Evolutionary conservation across 2,797 vertebrate genomes (phyloP), one percentile per base, ranked within the genome.

Genomic region (Leontocebus nigricollis): DNA sequence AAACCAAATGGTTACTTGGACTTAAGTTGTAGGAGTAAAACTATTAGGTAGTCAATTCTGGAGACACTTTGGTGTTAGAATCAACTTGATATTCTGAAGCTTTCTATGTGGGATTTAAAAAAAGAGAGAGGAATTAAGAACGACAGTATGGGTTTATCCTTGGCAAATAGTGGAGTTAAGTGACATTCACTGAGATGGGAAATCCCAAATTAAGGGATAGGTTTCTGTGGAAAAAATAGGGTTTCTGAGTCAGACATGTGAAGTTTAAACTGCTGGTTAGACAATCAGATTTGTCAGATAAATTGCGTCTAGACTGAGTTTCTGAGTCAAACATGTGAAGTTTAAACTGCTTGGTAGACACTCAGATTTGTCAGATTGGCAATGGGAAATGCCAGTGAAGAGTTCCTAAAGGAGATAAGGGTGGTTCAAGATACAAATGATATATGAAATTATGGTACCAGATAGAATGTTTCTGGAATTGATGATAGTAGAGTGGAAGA

Each of bases 61-160:
- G 36, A 85, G 13, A n/a, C 11, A 57, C 20, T 86, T 88, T 91
- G 46, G n/a, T 89, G 5, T 77, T 90, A 97, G 33, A 93, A 88
- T 85, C 5, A 22, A 44, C n/a, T 52, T 22, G 9, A 27, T 80
- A 17, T 11, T 73, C 3, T 46, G 8, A 84, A 72, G 1, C 12
- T 81, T 48, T 88, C 26, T 41, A 10, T 13, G 24, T 33, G 14
- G 4, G 7, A 27, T 81, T 7, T 5, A n/a, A 59, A 48, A 93
- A 52, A 7, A 19, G 20, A 92, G 17, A 26, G 22, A 50, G 3
- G 17, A 46, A 77, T 80, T 22, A 59, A 82, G 22, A 57, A 17
- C 10, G 3, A 67, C 14, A 67, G 12, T 7, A 17, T 50, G 7
- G 10, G 1, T 94, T 52, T 83, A 92, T 20, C 5, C n/a, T 87